A percentile compares a stretch with the other conserved stretches of the same genome.
These are phyloP conservation scores for Lingula anatina DNA, from an alignment of 2,888 invertebrate species.

Conservation along the genomic window DNA sequence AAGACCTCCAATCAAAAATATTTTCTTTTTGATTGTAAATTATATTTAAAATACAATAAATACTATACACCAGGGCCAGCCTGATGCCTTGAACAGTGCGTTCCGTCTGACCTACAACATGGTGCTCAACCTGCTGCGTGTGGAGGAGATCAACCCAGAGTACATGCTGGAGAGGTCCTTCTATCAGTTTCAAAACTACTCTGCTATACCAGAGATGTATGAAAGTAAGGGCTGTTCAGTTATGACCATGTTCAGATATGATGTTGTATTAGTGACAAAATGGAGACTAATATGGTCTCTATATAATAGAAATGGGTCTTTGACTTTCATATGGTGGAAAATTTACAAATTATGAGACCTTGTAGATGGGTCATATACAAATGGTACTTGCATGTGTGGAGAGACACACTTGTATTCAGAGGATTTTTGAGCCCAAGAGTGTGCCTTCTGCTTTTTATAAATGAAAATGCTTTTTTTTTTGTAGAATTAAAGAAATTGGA, in stretches of 20 bases:
- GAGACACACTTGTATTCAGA: no score
- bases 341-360: background rate
- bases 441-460: no score
- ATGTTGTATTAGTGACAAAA: background rate
- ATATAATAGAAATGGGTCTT: background rate
- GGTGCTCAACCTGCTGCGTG: constrained; percentile 91
- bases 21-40: no score
- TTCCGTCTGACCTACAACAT: constrained; percentile 99
- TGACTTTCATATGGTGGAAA: background rate
- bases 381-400: no score
- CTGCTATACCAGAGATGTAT: constrained; percentile 82
- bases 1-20: no score
- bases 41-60: no score
- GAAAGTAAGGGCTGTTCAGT: constrained; percentile 53
- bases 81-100: constrained; percentile 97
- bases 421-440: no score
- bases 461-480: background rate
- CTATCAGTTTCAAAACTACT: constrained; percentile 98
- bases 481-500: constrained; percentile 42
- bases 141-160: constrained; percentile 99
- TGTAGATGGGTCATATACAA: no score
- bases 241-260: background rate
- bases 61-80: constrained; percentile 87
- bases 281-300: background rate
- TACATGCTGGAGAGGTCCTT: constrained; percentile 98